Evolutionary conservation across 1,140 invertebrate genomes (phyloP), one percentile per base, ranked within the genome.

Genomic region (Meteorus sp.): DNA sequence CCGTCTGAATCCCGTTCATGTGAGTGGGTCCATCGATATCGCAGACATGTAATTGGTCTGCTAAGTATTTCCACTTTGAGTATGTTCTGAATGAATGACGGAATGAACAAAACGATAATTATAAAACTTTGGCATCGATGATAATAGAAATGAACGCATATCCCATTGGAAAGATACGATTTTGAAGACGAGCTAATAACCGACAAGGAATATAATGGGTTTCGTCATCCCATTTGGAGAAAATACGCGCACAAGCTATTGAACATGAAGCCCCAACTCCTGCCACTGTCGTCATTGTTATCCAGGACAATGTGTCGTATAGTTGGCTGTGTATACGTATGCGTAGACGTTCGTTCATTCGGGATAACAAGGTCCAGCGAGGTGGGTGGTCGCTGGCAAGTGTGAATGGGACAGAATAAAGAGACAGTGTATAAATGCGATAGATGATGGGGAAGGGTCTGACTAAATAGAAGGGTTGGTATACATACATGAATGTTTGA

Each of bases 221-320:
- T 9, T 9, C 43, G 50, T 56, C 59, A 48, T 48, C 59, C 33
- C 50, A 57, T 60, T 48, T 48, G 56, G 17, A 53, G 57, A 63
- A 65, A 61, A 53, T 39, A 41, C 13, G 20, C 23, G 43, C 23
- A 22, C 9, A 44, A 44, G 7, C n/a, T n/a, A n/a, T n/a, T n/a
- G n/a, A n/a, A n/a, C n/a, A n/a, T n/a, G n/a, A n/a, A n/a, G n/a
- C n/a, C n/a, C n/a, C n/a, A n/a, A 1, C 13, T 43, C 8, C 11
- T 43, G 13, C 19, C 41, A 3, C 4, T 1, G 33, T 22, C 56
- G 23, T 25, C 23, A 59, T 60, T 66, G 57, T 64, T 37, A 33
- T 5, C 9, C 4, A 22, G 39, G 44, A 66, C 65, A 66, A 66
- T 66, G 54, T 55, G 50, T 57, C 57, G 33, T 43, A 3, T 53